A percentile compares a stretch with the other conserved stretches of the same genome.
Evolutionary conservation across 2,888 invertebrate genomes (phyloP).

Genomic region (Melieria picta): DNA sequence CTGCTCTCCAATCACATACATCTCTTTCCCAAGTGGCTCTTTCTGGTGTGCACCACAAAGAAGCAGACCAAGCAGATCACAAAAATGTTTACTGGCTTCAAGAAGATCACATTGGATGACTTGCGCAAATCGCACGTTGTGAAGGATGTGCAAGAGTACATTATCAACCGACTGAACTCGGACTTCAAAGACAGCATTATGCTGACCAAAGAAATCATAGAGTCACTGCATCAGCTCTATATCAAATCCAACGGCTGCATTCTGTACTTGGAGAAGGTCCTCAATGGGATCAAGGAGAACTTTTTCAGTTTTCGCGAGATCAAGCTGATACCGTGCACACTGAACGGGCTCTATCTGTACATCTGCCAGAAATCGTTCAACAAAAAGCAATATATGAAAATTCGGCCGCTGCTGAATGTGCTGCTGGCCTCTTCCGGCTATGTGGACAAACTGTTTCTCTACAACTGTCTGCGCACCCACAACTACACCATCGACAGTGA

Average conservation of each 20-base stretch:
- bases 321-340: constrained; percentile 91
- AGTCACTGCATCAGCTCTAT: constrained; percentile 92
- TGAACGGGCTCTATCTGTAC: constrained; percentile 95
- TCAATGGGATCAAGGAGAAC: constrained; percentile 92
- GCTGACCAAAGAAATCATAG: constrained; percentile 90
- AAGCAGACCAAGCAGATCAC: constrained; percentile 85
- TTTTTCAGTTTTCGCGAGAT: constrained; percentile 92
- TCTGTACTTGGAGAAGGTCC: constrained; percentile 84
- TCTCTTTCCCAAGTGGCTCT: constrained; percentile 91
- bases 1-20: constrained; percentile 90
- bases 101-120: constrained; percentile 93
- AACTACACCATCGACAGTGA: constrained; percentile 81
- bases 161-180: constrained; percentile 87
- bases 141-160: constrained; percentile 94
- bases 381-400: constrained; percentile 87
- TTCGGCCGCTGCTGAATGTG: constrained; percentile 85
- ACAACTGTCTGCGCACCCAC: constrained; percentile 82
- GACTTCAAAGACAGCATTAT: constrained; percentile 88
- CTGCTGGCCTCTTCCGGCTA: constrained; percentile 88
- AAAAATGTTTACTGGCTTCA: constrained; percentile 86
- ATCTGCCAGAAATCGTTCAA: constrained; percentile 93
- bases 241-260: constrained; percentile 96
- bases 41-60: constrained; percentile 88
- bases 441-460: constrained; percentile 83
- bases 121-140: constrained; percentile 89